Evolutionary conservation across 2,797 vertebrate species (phyloP).

Genomic region (Setipinna tenuifilis): DNA sequence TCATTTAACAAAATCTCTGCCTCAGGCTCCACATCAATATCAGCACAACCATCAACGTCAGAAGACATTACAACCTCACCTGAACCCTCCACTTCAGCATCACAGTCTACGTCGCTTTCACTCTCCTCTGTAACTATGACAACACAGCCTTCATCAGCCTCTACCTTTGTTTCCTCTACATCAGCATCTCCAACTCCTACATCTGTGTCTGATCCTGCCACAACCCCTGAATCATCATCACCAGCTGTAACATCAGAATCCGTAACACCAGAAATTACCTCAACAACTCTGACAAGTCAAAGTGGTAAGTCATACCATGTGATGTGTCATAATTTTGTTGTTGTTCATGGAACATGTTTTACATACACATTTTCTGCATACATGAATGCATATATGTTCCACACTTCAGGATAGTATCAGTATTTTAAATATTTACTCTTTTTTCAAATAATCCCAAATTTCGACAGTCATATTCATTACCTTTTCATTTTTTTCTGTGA

Average conservation of each 20-base stretch:
- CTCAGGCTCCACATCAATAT: not conserved
- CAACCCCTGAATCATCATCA: not conserved
- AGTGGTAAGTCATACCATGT: not conserved
- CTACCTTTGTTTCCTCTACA: not conserved
- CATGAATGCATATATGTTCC: not conserved
- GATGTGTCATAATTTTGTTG: not conserved
- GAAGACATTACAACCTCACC: not conserved
- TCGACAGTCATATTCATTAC: too few species aligned
- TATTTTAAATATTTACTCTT: too few species aligned
- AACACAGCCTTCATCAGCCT: not conserved
- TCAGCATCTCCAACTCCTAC: not conserved
- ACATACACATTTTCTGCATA: not conserved
- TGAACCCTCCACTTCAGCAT: not conserved
- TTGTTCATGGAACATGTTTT: not conserved
- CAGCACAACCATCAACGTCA: not conserved
- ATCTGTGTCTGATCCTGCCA: not conserved
- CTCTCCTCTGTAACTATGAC: not conserved
- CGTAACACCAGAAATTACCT: not conserved
- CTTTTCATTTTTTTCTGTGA: too few species aligned
- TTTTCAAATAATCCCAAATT: too few species aligned
- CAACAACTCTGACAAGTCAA: not conserved
- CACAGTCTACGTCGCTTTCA: not conserved
- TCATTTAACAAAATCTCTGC: not conserved
- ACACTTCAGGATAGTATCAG: not conserved
- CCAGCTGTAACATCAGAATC: not conserved